phyloP scores from a whole-genome alignment of 2,888 invertebrate genomes.

The Pardosa pseudoannulata region DNA sequence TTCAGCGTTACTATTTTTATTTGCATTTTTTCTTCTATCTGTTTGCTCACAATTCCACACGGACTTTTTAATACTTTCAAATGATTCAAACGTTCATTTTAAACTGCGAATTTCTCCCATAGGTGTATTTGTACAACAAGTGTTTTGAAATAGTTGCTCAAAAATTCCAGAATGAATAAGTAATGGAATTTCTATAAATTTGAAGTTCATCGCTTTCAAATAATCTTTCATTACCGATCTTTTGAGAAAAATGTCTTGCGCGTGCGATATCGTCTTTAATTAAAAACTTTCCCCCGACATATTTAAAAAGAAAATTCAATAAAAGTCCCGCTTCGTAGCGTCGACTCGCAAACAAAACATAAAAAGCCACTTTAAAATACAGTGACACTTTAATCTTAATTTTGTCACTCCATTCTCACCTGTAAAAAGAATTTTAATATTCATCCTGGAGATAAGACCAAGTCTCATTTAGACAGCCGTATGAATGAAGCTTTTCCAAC shows the following conservation, averaged over 20 bases:
- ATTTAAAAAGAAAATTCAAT: constrained; percentile 28
- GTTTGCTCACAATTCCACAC: too few relatives aligned
- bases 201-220: neutral
- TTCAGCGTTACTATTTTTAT: too few relatives aligned
- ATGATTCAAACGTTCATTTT: too few relatives aligned
- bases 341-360: constrained; percentile 18
- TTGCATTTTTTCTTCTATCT: too few relatives aligned
- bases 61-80: too few relatives aligned
- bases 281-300: constrained; percentile 26
- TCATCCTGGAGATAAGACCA: constrained; percentile 14
- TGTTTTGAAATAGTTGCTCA: too few relatives aligned
- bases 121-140: too few relatives aligned
- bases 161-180: neutral
- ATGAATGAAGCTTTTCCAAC: constrained; percentile 39
- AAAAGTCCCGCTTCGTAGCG: constrained; percentile 22
- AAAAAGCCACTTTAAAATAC: constrained; percentile 13
- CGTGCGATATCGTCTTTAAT: constrained; percentile 32
- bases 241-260: neutral
- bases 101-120: too few relatives aligned
- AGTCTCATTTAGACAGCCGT: constrained; percentile 27
- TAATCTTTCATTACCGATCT: constrained; percentile 17
- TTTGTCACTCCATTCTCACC: constrained; percentile 37
- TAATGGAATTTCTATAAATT: constrained; percentile 1
- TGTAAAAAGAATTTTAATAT: constrained; percentile 46
- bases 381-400: constrained; percentile 49